Percentiles rank a stretch among this genome's conserved stretches.
Evolutionary conservation across 1,140 invertebrate genomes (phyloP).

Genomic region (Planococcus citri): DNA sequence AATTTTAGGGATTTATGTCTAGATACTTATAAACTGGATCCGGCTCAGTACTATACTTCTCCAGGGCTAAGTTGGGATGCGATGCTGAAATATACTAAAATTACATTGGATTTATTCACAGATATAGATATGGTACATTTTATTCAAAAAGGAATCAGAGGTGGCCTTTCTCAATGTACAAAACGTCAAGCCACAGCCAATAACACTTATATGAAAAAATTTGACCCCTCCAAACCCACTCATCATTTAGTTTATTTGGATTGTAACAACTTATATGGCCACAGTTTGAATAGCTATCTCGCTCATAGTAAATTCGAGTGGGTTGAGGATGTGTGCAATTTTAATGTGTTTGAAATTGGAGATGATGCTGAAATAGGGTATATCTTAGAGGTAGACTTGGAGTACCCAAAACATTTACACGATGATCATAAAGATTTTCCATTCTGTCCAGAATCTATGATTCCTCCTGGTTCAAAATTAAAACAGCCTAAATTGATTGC

Average conservation of each 20-base stretch:
- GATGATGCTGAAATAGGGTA: slow-evolving; percentile 24
- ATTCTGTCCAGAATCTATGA: too few relatives aligned
- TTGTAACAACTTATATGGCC: too few relatives aligned
- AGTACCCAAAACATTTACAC: too few relatives aligned
- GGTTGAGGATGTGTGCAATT: too few relatives aligned
- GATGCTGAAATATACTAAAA: slow-evolving; percentile 32
- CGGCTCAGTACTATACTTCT: not conserved
- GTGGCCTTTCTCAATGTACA: slow-evolving; percentile 30
- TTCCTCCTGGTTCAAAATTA: too few relatives aligned
- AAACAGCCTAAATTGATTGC: too few relatives aligned
- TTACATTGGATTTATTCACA: slow-evolving; percentile 33
- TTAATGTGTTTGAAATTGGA: slow-evolving; percentile 12
- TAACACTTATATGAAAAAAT: slow-evolving; percentile 29
- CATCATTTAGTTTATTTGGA: too few relatives aligned
- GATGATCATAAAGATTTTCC: too few relatives aligned
- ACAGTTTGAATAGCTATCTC: not conserved
- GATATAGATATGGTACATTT: slow-evolving; percentile 34
- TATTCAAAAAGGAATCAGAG: too few relatives aligned
- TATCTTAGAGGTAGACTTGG: slow-evolving; percentile 30
- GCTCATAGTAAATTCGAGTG: too few relatives aligned
- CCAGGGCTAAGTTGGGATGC: slow-evolving; percentile 26
- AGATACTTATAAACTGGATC: slow-evolving; percentile 16
- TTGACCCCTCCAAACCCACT: too few relatives aligned
- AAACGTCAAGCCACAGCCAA: slow-evolving; percentile 32
- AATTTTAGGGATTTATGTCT: slow-evolving; percentile 1